Evolutionary conservation across 2,113 vertebrate species (phyloP).

Genomic region (Crocuta crocuta): DNA sequence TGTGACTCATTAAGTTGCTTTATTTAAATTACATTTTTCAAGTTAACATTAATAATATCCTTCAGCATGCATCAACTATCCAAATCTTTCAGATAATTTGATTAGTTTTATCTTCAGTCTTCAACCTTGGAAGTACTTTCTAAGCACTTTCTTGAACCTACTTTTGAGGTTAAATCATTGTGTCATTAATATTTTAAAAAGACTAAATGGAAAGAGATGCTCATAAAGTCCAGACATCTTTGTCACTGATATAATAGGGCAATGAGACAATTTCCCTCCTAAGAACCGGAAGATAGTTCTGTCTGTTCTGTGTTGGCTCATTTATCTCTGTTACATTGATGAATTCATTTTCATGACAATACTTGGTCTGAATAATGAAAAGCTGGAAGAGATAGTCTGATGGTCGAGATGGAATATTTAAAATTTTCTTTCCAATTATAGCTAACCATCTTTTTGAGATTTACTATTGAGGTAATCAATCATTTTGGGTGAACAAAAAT

Average conservation of each 20-base stretch:
- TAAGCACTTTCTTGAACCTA: conserved; percentile 82
- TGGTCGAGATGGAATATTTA: conserved; percentile 89
- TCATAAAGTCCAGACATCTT: conserved; percentile 90
- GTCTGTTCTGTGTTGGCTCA: conserved; percentile 91
- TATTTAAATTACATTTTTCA: conserved; percentile 48
- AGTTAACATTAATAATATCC: conserved; percentile 68
- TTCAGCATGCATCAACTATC: conserved; percentile 21
- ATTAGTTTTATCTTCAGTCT: conserved; percentile 72
- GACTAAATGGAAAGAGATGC: conserved; percentile 92
- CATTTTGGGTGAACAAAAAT: conserved; percentile 75
- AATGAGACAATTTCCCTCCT: conserved; percentile 91
- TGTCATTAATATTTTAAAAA: conserved; percentile 93
- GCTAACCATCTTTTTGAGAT: conserved; percentile 87
- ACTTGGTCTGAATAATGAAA: conserved; percentile 93
- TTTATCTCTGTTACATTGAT: conserved; percentile 94
- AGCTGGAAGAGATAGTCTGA: conserved; percentile 86
- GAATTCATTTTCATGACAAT: conserved; percentile 94
- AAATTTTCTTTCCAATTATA: conserved; percentile 87
- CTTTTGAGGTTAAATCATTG: conserved; percentile 90
- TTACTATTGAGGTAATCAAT: conserved; percentile 84
- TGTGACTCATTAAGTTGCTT: not conserved
- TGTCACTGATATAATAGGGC: conserved; percentile 91
- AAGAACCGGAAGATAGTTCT: conserved; percentile 89
- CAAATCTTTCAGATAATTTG: conserved; percentile 73
- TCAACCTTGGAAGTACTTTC: conserved; percentile 77